These are phyloP conservation scores for Melipona beecheii DNA, from an alignment of 2,888 invertebrate species.

Conservation along the genomic window DNA sequence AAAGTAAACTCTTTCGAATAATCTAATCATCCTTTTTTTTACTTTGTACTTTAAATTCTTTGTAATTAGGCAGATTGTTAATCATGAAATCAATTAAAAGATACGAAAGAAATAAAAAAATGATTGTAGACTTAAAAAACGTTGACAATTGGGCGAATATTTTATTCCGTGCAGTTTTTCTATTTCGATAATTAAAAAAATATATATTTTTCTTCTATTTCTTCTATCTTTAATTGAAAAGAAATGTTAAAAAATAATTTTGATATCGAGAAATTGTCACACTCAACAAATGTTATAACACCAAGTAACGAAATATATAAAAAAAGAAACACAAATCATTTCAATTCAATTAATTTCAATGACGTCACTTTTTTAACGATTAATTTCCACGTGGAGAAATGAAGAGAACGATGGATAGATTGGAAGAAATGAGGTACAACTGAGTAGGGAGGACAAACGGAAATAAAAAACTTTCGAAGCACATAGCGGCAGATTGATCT, in stretches of 20 bases:
- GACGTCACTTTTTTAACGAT: not conserved
- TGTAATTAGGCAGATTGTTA: not conserved
- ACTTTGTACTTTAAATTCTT: not conserved
- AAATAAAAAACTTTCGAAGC: not conserved
- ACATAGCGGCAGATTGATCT: not conserved
- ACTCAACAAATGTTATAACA: not conserved
- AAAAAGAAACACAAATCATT: too few species aligned
- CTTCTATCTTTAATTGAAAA: not conserved
- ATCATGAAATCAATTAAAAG: too few species aligned
- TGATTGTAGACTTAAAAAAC: too few species aligned
- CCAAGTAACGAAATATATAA: not conserved
- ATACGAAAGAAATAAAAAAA: too few species aligned
- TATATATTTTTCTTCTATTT: too few species aligned
- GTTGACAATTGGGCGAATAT: too few species aligned
- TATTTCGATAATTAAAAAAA: not conserved
- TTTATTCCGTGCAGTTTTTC: not conserved
- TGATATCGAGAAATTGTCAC: too few species aligned
- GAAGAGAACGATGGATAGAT: not conserved
- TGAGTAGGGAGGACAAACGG: not conserved
- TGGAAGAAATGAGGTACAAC: not conserved
- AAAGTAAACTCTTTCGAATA: not conserved
- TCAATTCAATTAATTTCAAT: too few species aligned
- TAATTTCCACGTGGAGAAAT: not conserved
- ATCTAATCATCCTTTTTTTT: not conserved
- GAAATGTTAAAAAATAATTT: not conserved